A percentile compares a stretch with the other conserved stretches of the same genome.
phyloP scores from a whole-genome alignment of 2,888 invertebrate species.

The Andrena praecox region DNA sequence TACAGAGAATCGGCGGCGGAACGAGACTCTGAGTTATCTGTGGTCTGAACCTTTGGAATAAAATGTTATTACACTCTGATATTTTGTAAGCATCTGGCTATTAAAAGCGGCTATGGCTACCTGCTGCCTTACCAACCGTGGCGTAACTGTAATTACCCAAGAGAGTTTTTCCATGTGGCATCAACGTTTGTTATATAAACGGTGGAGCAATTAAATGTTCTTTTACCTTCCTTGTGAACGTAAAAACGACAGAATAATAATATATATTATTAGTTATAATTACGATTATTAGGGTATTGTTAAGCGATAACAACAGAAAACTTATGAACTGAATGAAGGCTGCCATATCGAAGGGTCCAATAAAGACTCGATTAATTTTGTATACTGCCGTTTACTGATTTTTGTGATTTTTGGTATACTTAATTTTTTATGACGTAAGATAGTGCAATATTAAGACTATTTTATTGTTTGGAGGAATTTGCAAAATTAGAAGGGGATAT shows the following conservation, averaged over 20 bases:
- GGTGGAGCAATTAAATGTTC: neutral
- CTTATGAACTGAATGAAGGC: neutral
- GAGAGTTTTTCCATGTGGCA: neutral
- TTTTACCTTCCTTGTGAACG: neutral
- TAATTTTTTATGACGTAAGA: neutral
- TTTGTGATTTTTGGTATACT: neutral
- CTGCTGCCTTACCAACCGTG: neutral
- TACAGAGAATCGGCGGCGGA: conserved; percentile 69
- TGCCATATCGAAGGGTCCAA: neutral
- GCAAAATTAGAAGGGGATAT: neutral
- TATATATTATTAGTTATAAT: neutral
- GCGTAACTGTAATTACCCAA: neutral
- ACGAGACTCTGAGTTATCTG: conserved; percentile 32
- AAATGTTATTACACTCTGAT: conserved; percentile 13
- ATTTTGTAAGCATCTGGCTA: conserved; percentile 14
- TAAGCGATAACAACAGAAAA: neutral
- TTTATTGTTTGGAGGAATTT: neutral
- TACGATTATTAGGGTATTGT: neutral
- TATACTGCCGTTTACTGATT: neutral
- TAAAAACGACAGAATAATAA: neutral
- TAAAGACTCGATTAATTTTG: neutral
- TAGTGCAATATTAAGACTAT: neutral
- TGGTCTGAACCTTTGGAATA: neutral
- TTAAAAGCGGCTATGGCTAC: neutral
- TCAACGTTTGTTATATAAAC: neutral